Evolutionary conservation across 2,888 invertebrate species (phyloP).

Genomic region (Noctuana brunneofusca): DNA sequence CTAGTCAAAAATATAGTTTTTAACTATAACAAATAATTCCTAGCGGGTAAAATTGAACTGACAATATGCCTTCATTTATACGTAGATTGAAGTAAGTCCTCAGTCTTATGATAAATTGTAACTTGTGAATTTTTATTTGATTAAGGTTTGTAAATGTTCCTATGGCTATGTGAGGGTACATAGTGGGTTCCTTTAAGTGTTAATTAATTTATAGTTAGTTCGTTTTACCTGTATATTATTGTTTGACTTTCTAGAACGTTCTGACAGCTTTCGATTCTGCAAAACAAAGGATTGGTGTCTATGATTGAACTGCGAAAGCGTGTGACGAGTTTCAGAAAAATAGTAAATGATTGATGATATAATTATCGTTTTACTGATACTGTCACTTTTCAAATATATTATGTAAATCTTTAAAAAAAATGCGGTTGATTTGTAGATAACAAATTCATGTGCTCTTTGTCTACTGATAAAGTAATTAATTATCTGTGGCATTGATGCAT

Average conservation of each 20-base stretch:
- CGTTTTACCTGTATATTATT: slow-evolving; percentile 3
- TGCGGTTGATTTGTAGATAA: not conserved
- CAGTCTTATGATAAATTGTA: slow-evolving; percentile 33
- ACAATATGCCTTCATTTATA: slow-evolving; percentile 28
- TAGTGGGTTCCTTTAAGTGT: slow-evolving; percentile 13
- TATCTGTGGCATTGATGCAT: not conserved
- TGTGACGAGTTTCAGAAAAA: slow-evolving; percentile 5
- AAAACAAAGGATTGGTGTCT: slow-evolving; percentile 8
- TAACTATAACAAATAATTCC: too few species aligned
- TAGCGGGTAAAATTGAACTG: slow-evolving; percentile 31
- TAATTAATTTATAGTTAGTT: not conserved
- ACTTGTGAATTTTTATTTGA: slow-evolving; percentile 13
- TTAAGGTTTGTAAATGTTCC: slow-evolving; percentile 24
- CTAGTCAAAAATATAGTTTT: too few species aligned
- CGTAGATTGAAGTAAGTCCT: slow-evolving; percentile 31
- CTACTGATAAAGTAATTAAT: not conserved
- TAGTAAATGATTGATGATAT: not conserved
- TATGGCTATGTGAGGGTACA: slow-evolving; percentile 21
- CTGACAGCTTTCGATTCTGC: slow-evolving; percentile 27
- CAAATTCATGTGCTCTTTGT: not conserved
- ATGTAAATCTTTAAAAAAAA: not conserved
- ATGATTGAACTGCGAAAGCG: slow-evolving; percentile 1
- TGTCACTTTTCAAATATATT: not conserved
- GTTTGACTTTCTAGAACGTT: not conserved
- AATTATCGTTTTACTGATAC: not conserved